A percentile compares a stretch with the other conserved stretches of the same genome.
Evolutionary conservation across 2,888 invertebrate genomes (phyloP).

Genomic region (Drosophila falleni): DNA sequence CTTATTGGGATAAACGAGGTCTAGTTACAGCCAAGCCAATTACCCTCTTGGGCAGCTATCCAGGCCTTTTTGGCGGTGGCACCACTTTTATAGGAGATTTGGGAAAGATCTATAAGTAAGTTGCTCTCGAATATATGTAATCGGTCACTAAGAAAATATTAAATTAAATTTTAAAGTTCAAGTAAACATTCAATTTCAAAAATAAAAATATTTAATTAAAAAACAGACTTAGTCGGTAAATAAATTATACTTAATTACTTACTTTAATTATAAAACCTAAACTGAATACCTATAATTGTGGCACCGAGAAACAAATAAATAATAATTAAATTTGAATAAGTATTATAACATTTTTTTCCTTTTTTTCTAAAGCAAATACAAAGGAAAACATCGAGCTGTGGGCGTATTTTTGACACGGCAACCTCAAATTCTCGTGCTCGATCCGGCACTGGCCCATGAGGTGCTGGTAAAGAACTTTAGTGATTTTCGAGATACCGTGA

Average conservation of each 20-base stretch:
- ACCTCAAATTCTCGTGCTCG: constrained; percentile 84
- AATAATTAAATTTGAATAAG: too few species aligned
- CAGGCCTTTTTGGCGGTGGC: constrained; percentile 55
- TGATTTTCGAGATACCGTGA: constrained; percentile 78
- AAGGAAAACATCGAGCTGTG: constrained; percentile 76
- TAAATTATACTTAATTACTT: too few species aligned
- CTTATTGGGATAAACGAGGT: constrained; percentile 83
- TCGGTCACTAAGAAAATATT: too few species aligned
- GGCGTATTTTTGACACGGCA: constrained; percentile 84
- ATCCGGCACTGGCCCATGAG: constrained; percentile 83
- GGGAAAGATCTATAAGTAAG: constrained; percentile 64
- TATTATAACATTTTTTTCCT: too few species aligned
- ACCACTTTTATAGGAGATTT: constrained; percentile 56
- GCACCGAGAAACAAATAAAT: too few species aligned
- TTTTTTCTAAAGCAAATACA: constrained; percentile 71
- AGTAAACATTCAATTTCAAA: background rate
- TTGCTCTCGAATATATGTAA: background rate
- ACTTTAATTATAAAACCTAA: too few species aligned
- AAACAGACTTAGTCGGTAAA: too few species aligned
- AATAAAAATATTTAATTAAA: background rate
- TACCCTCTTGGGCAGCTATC: constrained; percentile 82
- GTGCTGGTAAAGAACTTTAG: constrained; percentile 85
- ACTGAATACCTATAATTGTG: too few species aligned
- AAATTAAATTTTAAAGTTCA: too few species aligned
- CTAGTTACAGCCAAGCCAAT: constrained; percentile 83